Evolutionary conservation across 2,888 invertebrate genomes (phyloP), one percentile per base, ranked within the genome.

Genomic region (Troides aeacus): DNA sequence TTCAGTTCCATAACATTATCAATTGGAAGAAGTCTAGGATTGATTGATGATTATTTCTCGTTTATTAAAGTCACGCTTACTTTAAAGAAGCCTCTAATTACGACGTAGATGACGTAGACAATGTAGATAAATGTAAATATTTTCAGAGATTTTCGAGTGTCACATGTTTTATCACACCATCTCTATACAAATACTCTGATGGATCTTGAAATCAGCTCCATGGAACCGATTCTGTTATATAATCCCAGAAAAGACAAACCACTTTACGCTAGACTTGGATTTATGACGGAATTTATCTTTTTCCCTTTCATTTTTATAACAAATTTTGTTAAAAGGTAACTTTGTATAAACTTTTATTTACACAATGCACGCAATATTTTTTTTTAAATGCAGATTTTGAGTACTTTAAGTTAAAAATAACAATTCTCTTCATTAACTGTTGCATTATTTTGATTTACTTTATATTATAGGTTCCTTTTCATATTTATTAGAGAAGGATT

Each of bases 151-250:
- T 97, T 96, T 94, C 93, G 97, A 71, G 94, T 97, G 57, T 95
- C 95, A 0, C 97, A 97, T 78, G 95, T 92, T 0, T 81, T 97
- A 59, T 96, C 96, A 53, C 97, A 97, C 83, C 97, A 97, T 80
- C 87, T 95, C 12, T 96, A 94, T 79, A 94, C 97, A 0, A 97
- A 97, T 80, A 96, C 97, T 0, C 85, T 95, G 5, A 93, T 95
- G 84, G 97, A 97, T 84, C 87, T 95, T 72, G 96, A 97, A 82
- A 88, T 97, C 18, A 94, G 95, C 64, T 87, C 93, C 66, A 87
- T 94, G 53, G 96, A 96, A 79, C 97, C 97, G 0, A 80, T 95
- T 56, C 81, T 96, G 0, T 92, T 94, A 62, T 97, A 94, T 90
- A 83, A 95, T 65, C 96, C 97, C 0, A 84, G 94, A 62, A 95